Percentiles rank a stretch among this genome's conserved stretches.
These are phyloP conservation scores for Sturmia bella DNA, from an alignment of 2,888 invertebrate genomes.

Conservation along the genomic window DNA sequence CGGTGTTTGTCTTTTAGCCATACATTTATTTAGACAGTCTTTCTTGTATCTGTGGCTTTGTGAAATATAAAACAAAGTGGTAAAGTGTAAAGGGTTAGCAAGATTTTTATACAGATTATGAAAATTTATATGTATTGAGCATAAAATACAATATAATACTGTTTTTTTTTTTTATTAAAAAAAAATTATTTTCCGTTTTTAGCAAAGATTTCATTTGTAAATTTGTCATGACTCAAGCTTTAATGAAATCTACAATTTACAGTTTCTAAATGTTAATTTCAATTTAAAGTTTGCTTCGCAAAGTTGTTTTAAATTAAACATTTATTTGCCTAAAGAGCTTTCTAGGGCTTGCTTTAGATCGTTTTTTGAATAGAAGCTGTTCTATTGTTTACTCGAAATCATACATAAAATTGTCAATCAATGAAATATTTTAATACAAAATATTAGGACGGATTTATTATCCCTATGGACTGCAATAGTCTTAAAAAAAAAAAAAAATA, in stretches of 20 bases:
- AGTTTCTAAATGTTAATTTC: too few species aligned
- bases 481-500: background rate
- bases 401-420: too few species aligned
- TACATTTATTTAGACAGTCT: slow-evolving; percentile 10
- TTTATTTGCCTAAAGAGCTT: background rate
- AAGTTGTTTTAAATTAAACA: background rate
- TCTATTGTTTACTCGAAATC: too few species aligned
- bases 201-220: too few species aligned
- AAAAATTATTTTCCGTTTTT: background rate
- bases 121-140: background rate
- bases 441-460: slow-evolving; percentile 41
- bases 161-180: background rate
- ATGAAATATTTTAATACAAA: background rate
- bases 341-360: too few species aligned
- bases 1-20: too few species aligned
- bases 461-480: background rate
- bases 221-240: too few species aligned
- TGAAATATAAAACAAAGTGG: background rate
- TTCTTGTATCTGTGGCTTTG: background rate
- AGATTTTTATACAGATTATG: slow-evolving; percentile 1
- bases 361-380: too few species aligned
- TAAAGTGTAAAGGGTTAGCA: background rate
- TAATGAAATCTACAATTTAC: too few species aligned
- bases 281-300: background rate
- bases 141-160: background rate